Evolutionary conservation across 2,797 vertebrate species (phyloP), one percentile per base, ranked within the genome.

Genomic region (Euthynnus affinis): DNA sequence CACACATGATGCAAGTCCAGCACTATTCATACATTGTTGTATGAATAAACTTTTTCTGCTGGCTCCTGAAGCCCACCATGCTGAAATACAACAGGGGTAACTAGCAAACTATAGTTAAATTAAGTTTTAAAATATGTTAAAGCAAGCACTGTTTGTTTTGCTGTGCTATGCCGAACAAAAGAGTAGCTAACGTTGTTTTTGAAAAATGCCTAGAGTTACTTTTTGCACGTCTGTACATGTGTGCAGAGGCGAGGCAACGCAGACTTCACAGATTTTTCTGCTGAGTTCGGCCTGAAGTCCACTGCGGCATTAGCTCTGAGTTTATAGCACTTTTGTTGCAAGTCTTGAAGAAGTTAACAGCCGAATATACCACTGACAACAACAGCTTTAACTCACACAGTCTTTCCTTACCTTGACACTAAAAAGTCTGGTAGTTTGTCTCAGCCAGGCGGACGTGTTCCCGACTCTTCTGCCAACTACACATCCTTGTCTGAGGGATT

Each of bases 341-440:
- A 27, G 34, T 55, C 0, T 59, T 34, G 2, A 10, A 44, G 27
- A 63, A 9, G 6, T 52, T n/a, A 0, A 0, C 14, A 44, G 34
- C 4, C 1, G 12, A 4, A 59, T 42, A 51, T 15, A 6, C 18
- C 4, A 23, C 4, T 34, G 46, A 52, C 13, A 40, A 7, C 8
- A 40, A n/a, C 18, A 0, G 3, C n/a, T 70, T 32, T 1, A 5
- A n/a, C 5, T 40, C 15, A 52, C 7, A 42, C 2, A 0, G n/a
- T 0, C 8, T 27, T 61, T 34, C 62, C 89, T 96, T 97, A 99
- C 98, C 98, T 98, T 97, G 53, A 93, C 82, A 85, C 95, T 97
- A 61, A 96, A 90, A 48, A 93, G 88, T 79, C 90, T 95, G 9
- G 93, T 53, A 18, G 93, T 84, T 73, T 83, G 89, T 92, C 87